These are phyloP conservation scores for Sminthopsis crassicaudata DNA, from an alignment of 2,113 vertebrate species.

Conservation along the genomic window DNA sequence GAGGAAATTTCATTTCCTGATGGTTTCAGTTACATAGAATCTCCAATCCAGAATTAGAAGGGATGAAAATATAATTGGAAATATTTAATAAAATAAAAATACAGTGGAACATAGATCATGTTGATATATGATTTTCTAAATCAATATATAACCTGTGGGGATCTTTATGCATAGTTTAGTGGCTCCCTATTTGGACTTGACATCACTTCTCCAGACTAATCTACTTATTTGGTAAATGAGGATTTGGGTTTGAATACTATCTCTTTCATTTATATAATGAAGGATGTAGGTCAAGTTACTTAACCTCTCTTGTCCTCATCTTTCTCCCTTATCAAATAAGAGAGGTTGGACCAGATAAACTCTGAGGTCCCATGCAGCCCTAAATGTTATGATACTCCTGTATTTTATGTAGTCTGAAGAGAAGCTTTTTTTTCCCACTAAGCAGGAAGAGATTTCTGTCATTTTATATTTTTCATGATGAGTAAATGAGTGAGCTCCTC, in stretches of 20 bases:
- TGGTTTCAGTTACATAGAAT: neutral
- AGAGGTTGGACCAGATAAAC: neutral
- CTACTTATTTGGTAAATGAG: too few species aligned
- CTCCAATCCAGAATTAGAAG: neutral
- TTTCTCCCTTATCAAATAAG: neutral
- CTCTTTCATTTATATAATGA: neutral
- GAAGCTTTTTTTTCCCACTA: neutral
- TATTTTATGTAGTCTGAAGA: slow-evolving; percentile 20
- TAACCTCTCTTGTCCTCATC: neutral
- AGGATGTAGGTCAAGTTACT: neutral
- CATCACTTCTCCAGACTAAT: neutral
- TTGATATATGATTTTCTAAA: neutral
- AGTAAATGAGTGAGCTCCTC: slow-evolving; percentile 9
- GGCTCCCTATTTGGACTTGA: neutral
- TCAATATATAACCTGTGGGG: neutral
- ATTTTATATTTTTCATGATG: slow-evolving; percentile 17
- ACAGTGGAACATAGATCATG: neutral
- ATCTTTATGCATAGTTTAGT: neutral
- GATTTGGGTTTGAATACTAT: neutral
- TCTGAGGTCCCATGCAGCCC: neutral
- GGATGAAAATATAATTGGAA: neutral
- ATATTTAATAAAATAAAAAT: neutral
- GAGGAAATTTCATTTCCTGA: slow-evolving; percentile 15
- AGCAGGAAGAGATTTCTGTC: neutral
- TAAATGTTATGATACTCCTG: neutral